These are phyloP conservation scores for Sericinus montela DNA, from an alignment of 2,888 invertebrate genomes.

Conservation along the genomic window DNA sequence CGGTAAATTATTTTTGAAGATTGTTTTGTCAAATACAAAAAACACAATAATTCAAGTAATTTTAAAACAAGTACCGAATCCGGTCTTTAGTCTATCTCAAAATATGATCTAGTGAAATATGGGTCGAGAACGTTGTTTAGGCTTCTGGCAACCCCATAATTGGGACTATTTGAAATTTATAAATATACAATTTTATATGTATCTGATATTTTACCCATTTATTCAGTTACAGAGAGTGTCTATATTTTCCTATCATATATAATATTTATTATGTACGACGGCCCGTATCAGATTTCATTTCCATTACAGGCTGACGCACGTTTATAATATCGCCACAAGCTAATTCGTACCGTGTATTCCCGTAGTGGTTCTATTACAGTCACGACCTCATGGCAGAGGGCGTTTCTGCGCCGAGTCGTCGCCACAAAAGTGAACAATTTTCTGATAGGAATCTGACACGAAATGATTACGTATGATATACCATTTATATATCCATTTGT, in stretches of 20 bases:
- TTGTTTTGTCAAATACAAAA: no score
- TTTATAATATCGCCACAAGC: slow-evolving; percentile 6
- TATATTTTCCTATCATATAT: neutral
- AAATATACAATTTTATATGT: no score
- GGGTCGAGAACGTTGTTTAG: no score
- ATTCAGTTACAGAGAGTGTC: no score
- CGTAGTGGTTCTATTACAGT: slow-evolving; percentile 42
- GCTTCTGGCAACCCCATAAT: no score
- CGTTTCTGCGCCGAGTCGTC: slow-evolving; percentile 45
- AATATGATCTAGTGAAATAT: no score
- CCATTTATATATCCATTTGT: slow-evolving; percentile 73
- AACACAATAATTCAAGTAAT: no score
- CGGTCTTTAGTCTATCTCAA: no score
- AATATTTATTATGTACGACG: slow-evolving; percentile 13
- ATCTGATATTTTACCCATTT: no score
- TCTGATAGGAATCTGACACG: slow-evolving; percentile 71
- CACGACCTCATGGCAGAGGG: slow-evolving; percentile 43
- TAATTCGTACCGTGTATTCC: slow-evolving; percentile 23
- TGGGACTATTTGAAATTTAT: no score
- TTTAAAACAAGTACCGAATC: no score
- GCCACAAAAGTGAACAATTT: slow-evolving; percentile 71
- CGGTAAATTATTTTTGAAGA: no score
- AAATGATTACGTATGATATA: slow-evolving; percentile 67
- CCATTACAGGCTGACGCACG: slow-evolving; percentile 14
- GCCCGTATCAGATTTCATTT: slow-evolving; percentile 17